Evolutionary conservation across 2,113 vertebrate genomes (phyloP).

Genomic region (Engraulis encrasicolus): DNA sequence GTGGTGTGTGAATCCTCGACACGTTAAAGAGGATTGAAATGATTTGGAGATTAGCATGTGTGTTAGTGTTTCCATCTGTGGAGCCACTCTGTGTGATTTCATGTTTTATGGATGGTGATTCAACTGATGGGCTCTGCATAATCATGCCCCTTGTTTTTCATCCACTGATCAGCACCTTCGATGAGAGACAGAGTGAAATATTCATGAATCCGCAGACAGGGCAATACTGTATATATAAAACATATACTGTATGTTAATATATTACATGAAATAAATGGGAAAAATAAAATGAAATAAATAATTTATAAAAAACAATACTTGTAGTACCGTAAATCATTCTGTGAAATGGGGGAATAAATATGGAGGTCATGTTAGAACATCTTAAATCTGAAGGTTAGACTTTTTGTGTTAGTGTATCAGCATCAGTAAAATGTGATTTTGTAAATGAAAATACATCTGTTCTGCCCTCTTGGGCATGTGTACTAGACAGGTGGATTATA

Average conservation of each 20-base stretch:
- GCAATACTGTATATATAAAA: background rate
- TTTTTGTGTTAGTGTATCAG: background rate
- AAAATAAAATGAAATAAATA: too few species aligned
- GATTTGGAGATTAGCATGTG: slow-evolving; percentile 3
- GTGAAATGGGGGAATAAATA: background rate
- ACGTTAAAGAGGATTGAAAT: slow-evolving; percentile 3
- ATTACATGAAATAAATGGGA: too few species aligned
- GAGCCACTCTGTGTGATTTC: background rate
- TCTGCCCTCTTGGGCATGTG: background rate
- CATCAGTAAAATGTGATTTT: background rate
- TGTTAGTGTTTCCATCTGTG: slow-evolving; percentile 10
- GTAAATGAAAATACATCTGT: background rate
- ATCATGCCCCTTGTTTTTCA: background rate
- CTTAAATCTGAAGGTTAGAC: background rate
- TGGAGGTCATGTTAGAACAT: background rate
- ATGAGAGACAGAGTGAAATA: background rate
- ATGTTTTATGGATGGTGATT: slow-evolving; percentile 3
- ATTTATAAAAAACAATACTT: too few species aligned
- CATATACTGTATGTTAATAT: too few species aligned
- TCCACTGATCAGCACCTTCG: background rate
- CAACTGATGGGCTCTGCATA: background rate
- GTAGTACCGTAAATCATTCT: background rate
- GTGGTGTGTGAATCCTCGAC: background rate
- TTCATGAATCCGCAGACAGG: background rate
- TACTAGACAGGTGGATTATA: background rate